Percentiles rank a stretch among this genome's conserved stretches.
Conservation (phyloP, 2,113 vertebrate species). For the Tachysurus vachellii region DNA sequence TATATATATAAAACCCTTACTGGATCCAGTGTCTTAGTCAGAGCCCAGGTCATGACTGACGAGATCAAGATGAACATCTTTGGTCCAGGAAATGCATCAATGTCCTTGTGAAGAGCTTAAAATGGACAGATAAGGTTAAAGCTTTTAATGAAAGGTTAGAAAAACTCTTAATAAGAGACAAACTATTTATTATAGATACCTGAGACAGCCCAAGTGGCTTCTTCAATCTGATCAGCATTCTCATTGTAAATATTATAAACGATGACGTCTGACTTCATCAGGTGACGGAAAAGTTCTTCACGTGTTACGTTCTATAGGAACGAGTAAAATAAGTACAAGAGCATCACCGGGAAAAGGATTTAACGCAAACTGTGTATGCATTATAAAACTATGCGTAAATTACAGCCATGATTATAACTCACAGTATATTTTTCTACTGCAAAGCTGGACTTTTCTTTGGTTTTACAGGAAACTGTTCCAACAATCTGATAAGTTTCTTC, state of each 20-base stretch:
- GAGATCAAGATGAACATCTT: slow-evolving; percentile 91
- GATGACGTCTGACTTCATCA: slow-evolving; percentile 83
- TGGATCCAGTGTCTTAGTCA: slow-evolving; percentile 76
- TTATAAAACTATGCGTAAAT: neutral
- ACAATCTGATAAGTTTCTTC: slow-evolving; percentile 76
- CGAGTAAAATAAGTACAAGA: neutral
- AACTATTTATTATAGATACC: slow-evolving; percentile 69
- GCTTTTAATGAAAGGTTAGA: neutral
- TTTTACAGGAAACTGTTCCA: slow-evolving; percentile 72
- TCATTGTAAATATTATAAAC: slow-evolving; percentile 86
- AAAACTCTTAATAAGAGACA: neutral
- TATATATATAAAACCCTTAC: slow-evolving; percentile 70
- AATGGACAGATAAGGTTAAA: neutral
- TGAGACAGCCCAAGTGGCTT: slow-evolving; percentile 85
- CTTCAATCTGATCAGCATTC: slow-evolving; percentile 74
- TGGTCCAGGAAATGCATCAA: slow-evolving; percentile 68
- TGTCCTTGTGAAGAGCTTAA: slow-evolving; percentile 77
- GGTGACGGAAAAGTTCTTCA: slow-evolving; percentile 73
- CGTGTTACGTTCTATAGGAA: slow-evolving; percentile 61
- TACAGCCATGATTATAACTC: slow-evolving; percentile 54
- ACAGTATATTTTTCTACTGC: slow-evolving; percentile 77
- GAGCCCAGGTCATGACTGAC: slow-evolving; percentile 90
- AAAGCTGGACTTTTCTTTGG: slow-evolving; percentile 51
- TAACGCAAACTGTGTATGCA: neutral
- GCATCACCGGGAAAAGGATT: neutral